Base-by-base conservation (phyloP, 30 jellyfish, hydroid and myxozoan genomes). In the Clytia hemisphaerica region DNA sequence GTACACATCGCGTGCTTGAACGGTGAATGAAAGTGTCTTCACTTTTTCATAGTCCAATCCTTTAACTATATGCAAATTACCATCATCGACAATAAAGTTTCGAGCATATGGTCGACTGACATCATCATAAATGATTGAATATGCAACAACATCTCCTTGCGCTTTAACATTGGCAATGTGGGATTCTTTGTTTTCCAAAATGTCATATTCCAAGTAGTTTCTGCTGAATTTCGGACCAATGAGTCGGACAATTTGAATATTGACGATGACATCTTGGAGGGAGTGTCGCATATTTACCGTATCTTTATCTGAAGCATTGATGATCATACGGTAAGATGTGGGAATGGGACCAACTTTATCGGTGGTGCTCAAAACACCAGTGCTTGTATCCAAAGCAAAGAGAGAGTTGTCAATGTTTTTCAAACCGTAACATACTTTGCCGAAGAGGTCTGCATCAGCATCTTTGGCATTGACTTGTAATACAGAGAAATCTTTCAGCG, bases 391-490 rank as follows among this genome's bases (percentile, higher is more conserved):
- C 6, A 61, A 15, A 15, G 51, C 32, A 74, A 74, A 53, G 29
- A 78, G 12, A 19, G 22, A 59, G 35, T 16, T 45, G 21, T 32
- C 49, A 32, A 70, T 71, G 49, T 25, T 15, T 15, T 4, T 15
- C 29, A 76, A 6, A 40, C 15, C 28, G 51, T 76, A 75, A 4
- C 49, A 31, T 22, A 75, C 65, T n/a, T 19, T 29, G 15, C 73
- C 82, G 31, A 72, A 37, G 15, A 73, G 45, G 4, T 94, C 97
- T 10, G 93, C 47, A 18, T 61, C 94, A 7, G 66, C 16, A 24
- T 88, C 88, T n/a, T 22, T 15, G 4, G 88, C 88, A 27, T 32
- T 76, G n/a, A 76, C 69, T 37, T 64, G 58, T 18, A 46, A 57
- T 9, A 77, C 59, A 2, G 80, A 36, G n/a, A 64, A 33, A 26